These are phyloP conservation scores for Diadumene lineata DNA, from an alignment of 92 coral and sea anemone genomes.

Conservation along the genomic window DNA sequence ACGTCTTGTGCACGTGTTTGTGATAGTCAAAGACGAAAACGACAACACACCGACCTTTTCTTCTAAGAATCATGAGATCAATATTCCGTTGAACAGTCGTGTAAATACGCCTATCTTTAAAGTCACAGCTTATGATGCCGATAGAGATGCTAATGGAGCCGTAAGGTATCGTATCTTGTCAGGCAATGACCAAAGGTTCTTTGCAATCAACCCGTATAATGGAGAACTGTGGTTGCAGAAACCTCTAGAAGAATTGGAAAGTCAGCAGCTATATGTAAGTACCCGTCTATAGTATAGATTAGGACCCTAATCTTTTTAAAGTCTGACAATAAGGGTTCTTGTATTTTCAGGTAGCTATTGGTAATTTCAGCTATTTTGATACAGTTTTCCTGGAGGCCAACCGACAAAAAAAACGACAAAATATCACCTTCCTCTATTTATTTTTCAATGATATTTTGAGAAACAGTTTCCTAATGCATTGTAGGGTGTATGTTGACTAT, in stretches of 20 bases:
- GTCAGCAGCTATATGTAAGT: conserved; percentile 59
- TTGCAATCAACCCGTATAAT: conserved; percentile 51
- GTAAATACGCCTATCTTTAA: conserved; percentile 50
- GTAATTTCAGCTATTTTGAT: too few species aligned
- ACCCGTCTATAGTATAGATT: too few species aligned
- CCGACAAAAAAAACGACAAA: too few species aligned
- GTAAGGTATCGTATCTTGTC: conserved; percentile 61
- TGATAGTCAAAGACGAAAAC: conserved; percentile 76
- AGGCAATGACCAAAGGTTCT: conserved; percentile 48
- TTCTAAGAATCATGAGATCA: conserved; percentile 40
- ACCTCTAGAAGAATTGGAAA: conserved; percentile 48
- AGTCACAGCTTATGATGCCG: conserved; percentile 72
- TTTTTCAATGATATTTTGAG: too few species aligned
- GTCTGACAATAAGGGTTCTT: too few species aligned
- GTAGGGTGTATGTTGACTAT: too few species aligned
- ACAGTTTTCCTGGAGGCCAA: too few species aligned
- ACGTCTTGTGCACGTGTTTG: conserved; percentile 63
- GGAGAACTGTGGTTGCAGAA: conserved; percentile 59
- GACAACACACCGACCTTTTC: conserved; percentile 84
- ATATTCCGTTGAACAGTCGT: conserved; percentile 68
- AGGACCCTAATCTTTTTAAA: too few species aligned
- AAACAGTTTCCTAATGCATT: too few species aligned
- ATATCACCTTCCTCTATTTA: too few species aligned
- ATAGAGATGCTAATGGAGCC: conserved; percentile 77
- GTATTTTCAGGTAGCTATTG: too few species aligned